phyloP scores from a whole-genome alignment of 2,113 vertebrate species.

The Antennarius striatus region DNA sequence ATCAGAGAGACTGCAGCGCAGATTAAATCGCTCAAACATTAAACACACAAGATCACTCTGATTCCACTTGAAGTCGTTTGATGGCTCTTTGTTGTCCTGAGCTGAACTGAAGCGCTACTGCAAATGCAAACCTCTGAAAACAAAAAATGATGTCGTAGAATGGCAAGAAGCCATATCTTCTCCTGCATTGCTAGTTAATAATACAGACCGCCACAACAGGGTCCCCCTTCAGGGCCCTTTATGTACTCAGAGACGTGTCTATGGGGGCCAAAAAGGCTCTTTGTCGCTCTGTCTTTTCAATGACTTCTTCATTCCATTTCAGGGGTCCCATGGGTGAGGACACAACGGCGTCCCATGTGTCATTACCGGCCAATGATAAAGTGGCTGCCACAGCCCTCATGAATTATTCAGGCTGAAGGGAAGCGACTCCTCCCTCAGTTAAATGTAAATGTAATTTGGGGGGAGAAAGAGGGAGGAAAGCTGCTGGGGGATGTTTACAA shows the following conservation, averaged over 20 bases:
- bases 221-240: slow-evolving; percentile 41
- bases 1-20: background rate
- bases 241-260: slow-evolving; percentile 58
- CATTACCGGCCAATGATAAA: slow-evolving; percentile 76
- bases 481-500: slow-evolving; percentile 23
- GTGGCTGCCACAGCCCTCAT: slow-evolving; percentile 75
- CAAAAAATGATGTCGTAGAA: no score
- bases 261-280: slow-evolving; percentile 56
- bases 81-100: background rate
- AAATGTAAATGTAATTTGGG: slow-evolving; percentile 74
- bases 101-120: background rate
- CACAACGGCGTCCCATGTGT: slow-evolving; percentile 62
- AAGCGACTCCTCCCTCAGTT: slow-evolving; percentile 63
- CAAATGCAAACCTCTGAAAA: slow-evolving; percentile 20
- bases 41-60: no score
- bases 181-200: slow-evolving; percentile 63
- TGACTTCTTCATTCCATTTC: slow-evolving; percentile 69
- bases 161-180: background rate
- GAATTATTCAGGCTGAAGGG: slow-evolving; percentile 74
- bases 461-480: slow-evolving; percentile 31
- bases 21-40: background rate
- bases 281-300: slow-evolving; percentile 56
- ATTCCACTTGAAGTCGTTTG: no score
- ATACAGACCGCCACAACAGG: slow-evolving; percentile 36
- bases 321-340: slow-evolving; percentile 67